These are phyloP conservation scores for Amia ocellicauda DNA, from an alignment of 2,113 vertebrate genomes.

Conservation along the genomic window DNA sequence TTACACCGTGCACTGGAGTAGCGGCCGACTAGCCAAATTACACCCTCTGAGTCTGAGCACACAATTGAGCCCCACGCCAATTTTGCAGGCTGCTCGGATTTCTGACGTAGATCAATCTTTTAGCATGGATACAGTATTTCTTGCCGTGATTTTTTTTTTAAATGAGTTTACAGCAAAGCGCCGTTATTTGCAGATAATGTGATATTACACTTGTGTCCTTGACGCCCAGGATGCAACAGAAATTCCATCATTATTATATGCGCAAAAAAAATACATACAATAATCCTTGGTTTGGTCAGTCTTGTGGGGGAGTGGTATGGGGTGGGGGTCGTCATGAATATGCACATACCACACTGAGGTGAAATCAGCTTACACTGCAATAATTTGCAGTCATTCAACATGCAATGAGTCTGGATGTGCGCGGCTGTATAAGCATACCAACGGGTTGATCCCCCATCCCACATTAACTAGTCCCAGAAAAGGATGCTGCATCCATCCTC, in stretches of 20 bases:
- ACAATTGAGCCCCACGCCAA: conserved; percentile 24
- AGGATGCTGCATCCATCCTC: not conserved
- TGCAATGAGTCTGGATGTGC: not conserved
- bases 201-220: no score
- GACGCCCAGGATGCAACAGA: no score
- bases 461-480: not conserved
- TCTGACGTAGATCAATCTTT: no score
- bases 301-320: no score
- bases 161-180: no score
- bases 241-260: no score
- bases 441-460: not conserved
- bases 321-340: not conserved
- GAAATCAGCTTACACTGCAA: not conserved
- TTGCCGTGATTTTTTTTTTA: no score
- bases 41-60: conserved; percentile 23
- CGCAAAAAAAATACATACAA: no score
- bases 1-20: not conserved
- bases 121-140: no score
- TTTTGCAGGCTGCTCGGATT: conserved; percentile 7
- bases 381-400: not conserved
- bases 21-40: conserved; percentile 8
- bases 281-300: no score
- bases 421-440: not conserved
- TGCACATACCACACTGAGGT: not conserved
- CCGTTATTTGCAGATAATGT: no score